These are phyloP conservation scores for Xenentodon cancila DNA, from an alignment of 2,797 vertebrate genomes.

Conservation along the genomic window DNA sequence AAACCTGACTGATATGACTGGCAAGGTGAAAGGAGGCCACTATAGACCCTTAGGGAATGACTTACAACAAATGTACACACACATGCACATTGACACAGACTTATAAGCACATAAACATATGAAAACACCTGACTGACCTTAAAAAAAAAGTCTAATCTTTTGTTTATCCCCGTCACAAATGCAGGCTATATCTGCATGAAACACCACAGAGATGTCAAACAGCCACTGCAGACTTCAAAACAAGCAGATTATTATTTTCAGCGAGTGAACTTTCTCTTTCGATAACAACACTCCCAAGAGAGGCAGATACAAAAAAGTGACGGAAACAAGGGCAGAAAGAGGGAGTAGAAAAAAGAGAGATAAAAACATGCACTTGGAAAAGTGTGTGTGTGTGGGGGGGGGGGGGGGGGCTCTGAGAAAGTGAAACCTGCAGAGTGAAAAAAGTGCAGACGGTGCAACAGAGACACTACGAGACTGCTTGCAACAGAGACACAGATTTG, in stretches of 20 bases:
- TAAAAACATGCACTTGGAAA: conserved; percentile 33
- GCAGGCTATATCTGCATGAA: conserved; percentile 73
- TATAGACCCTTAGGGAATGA: conserved; percentile 49
- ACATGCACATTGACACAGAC: conserved; percentile 26
- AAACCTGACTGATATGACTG: conserved; percentile 79
- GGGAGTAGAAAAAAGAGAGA: conserved; percentile 19
- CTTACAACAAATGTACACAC: conserved; percentile 37
- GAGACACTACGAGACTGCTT: conserved; percentile 23
- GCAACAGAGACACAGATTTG: conserved; percentile 46
- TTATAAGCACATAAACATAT: no score
- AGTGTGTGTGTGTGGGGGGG: not conserved
- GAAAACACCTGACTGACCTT: conserved; percentile 51
- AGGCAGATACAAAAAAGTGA: conserved; percentile 36
- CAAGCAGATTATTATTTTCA: conserved; percentile 66
- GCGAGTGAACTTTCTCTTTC: conserved; percentile 61
- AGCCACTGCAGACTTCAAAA: conserved; percentile 65
- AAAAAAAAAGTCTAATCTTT: conserved; percentile 74
- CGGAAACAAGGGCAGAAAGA: conserved; percentile 41
- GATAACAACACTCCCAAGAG: conserved; percentile 65
- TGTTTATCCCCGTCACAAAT: conserved; percentile 76
- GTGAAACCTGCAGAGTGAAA: conserved; percentile 32
- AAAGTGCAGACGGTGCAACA: conserved; percentile 35
- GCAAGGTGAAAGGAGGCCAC: conserved; percentile 76
- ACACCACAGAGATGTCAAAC: conserved; percentile 65
- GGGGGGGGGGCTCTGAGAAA: conserved; percentile 40